Percentiles rank a stretch among this genome's conserved stretches.
phyloP scores from a whole-genome alignment of 1,140 invertebrate species.

The Heterodera schachtii region DNA sequence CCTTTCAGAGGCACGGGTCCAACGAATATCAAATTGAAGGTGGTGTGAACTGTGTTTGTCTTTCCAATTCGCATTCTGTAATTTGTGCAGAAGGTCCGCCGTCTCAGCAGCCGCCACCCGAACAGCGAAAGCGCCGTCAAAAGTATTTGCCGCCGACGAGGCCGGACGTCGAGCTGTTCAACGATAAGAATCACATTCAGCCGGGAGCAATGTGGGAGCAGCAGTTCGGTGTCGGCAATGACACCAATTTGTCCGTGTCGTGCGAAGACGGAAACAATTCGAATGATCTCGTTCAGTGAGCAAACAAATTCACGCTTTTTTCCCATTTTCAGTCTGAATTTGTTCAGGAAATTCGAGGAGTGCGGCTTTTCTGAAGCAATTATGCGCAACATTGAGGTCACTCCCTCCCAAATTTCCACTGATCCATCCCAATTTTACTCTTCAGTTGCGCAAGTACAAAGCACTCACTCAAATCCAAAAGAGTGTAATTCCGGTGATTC shows the following conservation, averaged over 20 bases:
- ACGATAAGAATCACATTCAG: conserved; percentile 28
- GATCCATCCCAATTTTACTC: not conserved
- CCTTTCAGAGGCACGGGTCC: not conserved
- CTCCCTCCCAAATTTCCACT: not conserved
- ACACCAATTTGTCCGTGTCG: not conserved
- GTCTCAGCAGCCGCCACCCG: not conserved
- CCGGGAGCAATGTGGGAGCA: conserved; percentile 16
- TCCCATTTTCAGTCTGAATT: not conserved
- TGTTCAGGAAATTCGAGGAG: conserved; percentile 27
- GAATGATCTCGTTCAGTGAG: conserved; percentile 16
- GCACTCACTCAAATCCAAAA: conserved; percentile 29
- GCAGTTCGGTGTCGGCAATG: not conserved
- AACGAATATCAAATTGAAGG: not conserved
- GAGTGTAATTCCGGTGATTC: not conserved
- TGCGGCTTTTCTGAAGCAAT: conserved; percentile 36
- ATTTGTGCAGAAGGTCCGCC: not conserved
- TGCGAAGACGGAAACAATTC: not conserved
- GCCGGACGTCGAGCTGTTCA: conserved; percentile 33
- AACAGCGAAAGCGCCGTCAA: conserved; percentile 11
- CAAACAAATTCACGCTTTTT: not conserved
- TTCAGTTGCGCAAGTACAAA: conserved; percentile 29
- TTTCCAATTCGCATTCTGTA: not conserved
- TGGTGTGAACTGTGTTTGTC: not conserved
- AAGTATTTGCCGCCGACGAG: conserved; percentile 32
- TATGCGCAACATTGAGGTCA: conserved; percentile 27